Conservation (phyloP, 2,797 vertebrate genomes). For the Alca torda region DNA sequence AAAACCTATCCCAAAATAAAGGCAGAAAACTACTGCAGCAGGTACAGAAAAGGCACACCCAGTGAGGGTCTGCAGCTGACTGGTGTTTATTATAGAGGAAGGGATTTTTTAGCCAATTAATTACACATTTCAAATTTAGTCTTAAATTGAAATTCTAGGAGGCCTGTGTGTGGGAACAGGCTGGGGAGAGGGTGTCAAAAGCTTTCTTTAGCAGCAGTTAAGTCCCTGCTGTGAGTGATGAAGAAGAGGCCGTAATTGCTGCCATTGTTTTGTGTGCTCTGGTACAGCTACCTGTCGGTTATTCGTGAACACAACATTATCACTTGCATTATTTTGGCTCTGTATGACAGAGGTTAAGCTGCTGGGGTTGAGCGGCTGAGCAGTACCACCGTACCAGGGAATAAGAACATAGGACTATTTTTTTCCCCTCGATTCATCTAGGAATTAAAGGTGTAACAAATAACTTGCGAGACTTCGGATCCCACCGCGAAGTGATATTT, state of each 20-base stretch:
- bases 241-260: not conserved
- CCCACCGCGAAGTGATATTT: not conserved
- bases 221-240: not conserved
- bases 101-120: not conserved
- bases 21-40: not conserved
- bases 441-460: not conserved
- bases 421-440: not conserved
- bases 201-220: not conserved
- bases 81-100: not conserved
- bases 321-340: not conserved
- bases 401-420: not conserved
- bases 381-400: not conserved
- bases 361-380: not conserved
- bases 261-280: not conserved
- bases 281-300: not conserved
- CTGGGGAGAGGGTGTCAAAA: not conserved
- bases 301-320: not conserved
- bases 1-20: not conserved
- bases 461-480: not conserved
- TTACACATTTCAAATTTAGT: slow-evolving; percentile 12
- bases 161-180: not conserved
- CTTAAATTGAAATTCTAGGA: not conserved
- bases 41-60: not conserved
- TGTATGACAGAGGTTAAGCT: not conserved
- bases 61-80: not conserved